Conservation (phyloP, 2,888 invertebrate genomes). For the Tanypteryx hageni region DNA sequence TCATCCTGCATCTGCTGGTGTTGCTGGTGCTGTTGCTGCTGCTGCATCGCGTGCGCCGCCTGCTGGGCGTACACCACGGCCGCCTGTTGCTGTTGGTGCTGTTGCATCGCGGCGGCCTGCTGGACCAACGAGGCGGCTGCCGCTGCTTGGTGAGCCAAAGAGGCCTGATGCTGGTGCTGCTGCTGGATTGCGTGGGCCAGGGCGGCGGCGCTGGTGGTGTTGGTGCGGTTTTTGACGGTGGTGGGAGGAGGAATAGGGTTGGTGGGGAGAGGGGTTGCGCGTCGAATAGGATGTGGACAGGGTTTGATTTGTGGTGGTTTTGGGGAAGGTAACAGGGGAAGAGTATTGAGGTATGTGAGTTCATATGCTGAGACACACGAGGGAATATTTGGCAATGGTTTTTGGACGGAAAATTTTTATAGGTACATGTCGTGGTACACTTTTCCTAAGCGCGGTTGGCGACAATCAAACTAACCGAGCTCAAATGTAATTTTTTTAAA, state of each 20-base stretch:
- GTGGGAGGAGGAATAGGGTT: neutral
- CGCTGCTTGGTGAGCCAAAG: conserved; percentile 83
- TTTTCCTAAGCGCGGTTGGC: conserved; percentile 1
- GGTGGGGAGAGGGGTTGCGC: neutral
- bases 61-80: conserved; percentile 79
- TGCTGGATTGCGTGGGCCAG: conserved; percentile 46
- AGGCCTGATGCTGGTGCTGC: conserved; percentile 88
- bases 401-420: neutral
- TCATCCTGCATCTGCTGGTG: neutral
- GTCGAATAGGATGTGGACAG: neutral
- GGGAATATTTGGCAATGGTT: neutral
- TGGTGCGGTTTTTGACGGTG: conserved; percentile 20
- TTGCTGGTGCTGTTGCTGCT: neutral
- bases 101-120: conserved; percentile 88
- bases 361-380: conserved; percentile 21
- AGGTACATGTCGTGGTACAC: neutral
- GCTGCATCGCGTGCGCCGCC: conserved; percentile 25
- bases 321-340: neutral
- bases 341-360: neutral
- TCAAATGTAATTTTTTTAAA: neutral
- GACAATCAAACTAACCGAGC: neutral
- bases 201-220: conserved; percentile 52
- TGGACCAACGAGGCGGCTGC: conserved; percentile 85
- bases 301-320: neutral
- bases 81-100: conserved; percentile 95